Percentiles rank a stretch among this genome's conserved stretches.
phyloP scores from a whole-genome alignment of 2,888 invertebrate species.

The Trisateles emortualis region DNA sequence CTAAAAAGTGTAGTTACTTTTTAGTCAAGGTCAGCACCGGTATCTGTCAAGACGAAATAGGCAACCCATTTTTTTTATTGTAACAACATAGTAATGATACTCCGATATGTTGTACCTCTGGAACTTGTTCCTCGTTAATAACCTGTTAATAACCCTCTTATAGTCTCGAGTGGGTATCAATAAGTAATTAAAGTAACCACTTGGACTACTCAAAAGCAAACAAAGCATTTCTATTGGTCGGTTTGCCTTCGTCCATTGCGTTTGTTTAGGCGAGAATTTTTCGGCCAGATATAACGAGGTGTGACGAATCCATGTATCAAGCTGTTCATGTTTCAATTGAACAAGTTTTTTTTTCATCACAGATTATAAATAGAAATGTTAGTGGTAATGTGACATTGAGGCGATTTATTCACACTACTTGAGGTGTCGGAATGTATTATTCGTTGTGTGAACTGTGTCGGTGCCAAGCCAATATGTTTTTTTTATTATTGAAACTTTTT shows the following conservation, averaged over 20 bases:
- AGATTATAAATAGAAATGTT: slow-evolving; percentile 24
- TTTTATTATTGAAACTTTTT: background rate
- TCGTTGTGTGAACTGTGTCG: slow-evolving; percentile 1
- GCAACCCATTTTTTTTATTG: background rate
- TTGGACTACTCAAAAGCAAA: slow-evolving; percentile 54
- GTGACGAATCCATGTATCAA: slow-evolving; percentile 44
- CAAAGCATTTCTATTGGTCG: slow-evolving; percentile 51
- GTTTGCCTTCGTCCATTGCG: slow-evolving; percentile 39
- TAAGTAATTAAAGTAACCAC: slow-evolving; percentile 66
- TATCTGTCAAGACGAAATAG: too few relatives aligned
- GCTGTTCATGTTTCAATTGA: slow-evolving; percentile 46
- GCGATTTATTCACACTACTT: slow-evolving; percentile 7
- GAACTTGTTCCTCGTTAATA: slow-evolving; percentile 39
- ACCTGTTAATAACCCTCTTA: slow-evolving; percentile 49
- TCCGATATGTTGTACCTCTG: background rate
- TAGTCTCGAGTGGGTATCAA: slow-evolving; percentile 51
- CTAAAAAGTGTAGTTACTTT: too few relatives aligned
- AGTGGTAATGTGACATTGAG: slow-evolving; percentile 22
- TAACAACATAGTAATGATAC: background rate
- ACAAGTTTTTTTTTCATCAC: slow-evolving; percentile 27
- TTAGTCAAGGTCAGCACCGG: too few relatives aligned
- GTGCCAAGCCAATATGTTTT: background rate
- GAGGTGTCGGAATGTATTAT: slow-evolving; percentile 4
- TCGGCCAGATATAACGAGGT: slow-evolving; percentile 41
- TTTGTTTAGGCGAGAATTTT: slow-evolving; percentile 48